Evolutionary conservation across 2,113 vertebrate genomes (phyloP), one percentile per base, ranked within the genome.

Genomic region (Taurulus bubalis): DNA sequence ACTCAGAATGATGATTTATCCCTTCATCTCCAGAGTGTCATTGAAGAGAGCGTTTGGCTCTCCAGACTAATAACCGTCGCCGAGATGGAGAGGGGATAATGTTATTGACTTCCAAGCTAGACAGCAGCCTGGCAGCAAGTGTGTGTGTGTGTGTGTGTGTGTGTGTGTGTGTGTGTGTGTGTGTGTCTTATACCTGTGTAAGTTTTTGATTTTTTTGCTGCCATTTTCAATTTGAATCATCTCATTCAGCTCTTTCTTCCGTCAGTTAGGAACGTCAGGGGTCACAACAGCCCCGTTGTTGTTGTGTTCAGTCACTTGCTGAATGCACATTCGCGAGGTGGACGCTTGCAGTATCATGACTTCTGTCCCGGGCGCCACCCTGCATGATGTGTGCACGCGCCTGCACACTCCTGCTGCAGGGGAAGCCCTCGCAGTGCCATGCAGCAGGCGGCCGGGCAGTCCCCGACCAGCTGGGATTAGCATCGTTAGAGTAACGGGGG

Each of bases 11-110:
- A 58, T 91, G 91, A 92, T 93, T 90, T 89, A 91, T 90, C 87
- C 85, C 79, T 80, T 87, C 90, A 91, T 91, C 90, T 91, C 88
- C 74, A 62, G 88, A 83, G 89, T 92, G 89, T 91, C 86, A 90
- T 88, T 86, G 90, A 90, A 75, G 71, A 84, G 85, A 86, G 84
- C 71, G 71, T 86, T 89, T 79, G 82, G 70, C 82, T 88, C 87
- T 91, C 83, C 85, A 87, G 85, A 90, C 90, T 88, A 90, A 92
- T 90, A 92, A 92, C 83, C 71, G 53, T 85, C 69, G 59, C 69
- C 11, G 68, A 87, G 90, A 88, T 84, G 77, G 82, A 90, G 79
- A 85, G 80, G 49, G 85, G 88, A 85, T 90, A 90, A 89, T 90
- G 85, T 89, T 91, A 89, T 91, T 91, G 90, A 91, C 92, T 90